Evolutionary conservation across 2,888 invertebrate species (phyloP), one percentile per base, ranked within the genome.

Genomic region (Bugula neritina): DNA sequence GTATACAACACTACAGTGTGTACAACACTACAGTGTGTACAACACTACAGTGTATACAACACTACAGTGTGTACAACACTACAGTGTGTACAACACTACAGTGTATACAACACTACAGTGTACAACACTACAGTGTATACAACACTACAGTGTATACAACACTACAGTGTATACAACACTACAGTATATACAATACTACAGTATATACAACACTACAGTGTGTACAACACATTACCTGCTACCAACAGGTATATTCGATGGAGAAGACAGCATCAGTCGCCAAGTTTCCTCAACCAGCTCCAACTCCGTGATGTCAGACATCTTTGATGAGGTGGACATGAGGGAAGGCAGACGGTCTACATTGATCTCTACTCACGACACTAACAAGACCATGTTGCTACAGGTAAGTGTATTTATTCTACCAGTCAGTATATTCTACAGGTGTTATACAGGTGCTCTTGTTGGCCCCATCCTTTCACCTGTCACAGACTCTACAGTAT

Each of bases 341-440:
- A 25, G 31, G 34, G 63, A 27, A 1, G 29, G 31, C 31, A 63
- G 73, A 70, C 5, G 71, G 55, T 70, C 69, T n/a, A 69, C 52
- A 29, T 27, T 57, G n/a, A 72, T 69, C 85, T 0, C 92, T 92
- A 75, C 91, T 91, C 79, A 94, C 5, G 70, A 70, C 43, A 70
- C 70, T 25, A 70, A 94, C 84, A 88, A 94, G 69, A 95, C 94
- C 0, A 96, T 97, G 95, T 88, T 97, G 54, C 90, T 96, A 69
- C 85, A 92, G 87, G 96, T 82, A 86, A 97, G 17, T 89, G 93
- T 63, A 52, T 52, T 13, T 52, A 10, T 13, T 21, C 52, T 52
- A n/a, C n/a, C n/a, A n/a, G n/a, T n/a, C n/a, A n/a, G n/a, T n/a
- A n/a, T n/a, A n/a, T n/a, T n/a, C n/a, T n/a, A n/a, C n/a, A n/a